Evolutionary conservation across 2,797 vertebrate species (phyloP), one percentile per base, ranked within the genome.

Genomic region (Tapirus indicus): DNA sequence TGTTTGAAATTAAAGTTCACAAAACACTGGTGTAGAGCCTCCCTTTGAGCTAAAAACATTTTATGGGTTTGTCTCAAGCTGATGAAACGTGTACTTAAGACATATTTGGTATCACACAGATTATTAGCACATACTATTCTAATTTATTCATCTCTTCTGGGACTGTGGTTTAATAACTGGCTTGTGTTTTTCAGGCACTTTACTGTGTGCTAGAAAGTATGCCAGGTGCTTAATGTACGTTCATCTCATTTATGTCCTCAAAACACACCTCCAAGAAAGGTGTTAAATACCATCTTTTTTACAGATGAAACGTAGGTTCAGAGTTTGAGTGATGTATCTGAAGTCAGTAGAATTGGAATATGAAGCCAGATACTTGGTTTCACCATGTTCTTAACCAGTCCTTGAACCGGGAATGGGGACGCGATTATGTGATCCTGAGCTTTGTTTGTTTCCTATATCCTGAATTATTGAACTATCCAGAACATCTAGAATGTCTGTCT

Each of bases 61-160:
- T 62, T 94, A 21, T 84, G 38, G 32, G 29, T 93, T 89, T 95
- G 2, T 86, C 69, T 97, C 38, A 62, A 78, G 58, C 86, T 97
- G 35, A 44, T 47, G 41, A 90, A 94, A 44, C 12, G 41, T 25
- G n/a, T n/a, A 9, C 86, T 90, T 52, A 62, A 62, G 38, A 49
- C 87, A 9, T 75, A 35, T 94, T 84, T 97, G 66, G 25, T 69
- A 75, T 58, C 20, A 41, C 9, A 47, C 17, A 88, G 41, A 58
- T 89, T 83, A 71, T 56, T 86, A 77, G 74, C 41, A 64, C 20
- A 78, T 60, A 60, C 69, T 93, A 54, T 84, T 93, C 21, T 72
- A 41, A 54, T 86, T 90, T 86, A 64, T 79, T 58, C 86, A n/a
- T 74, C 13, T 66, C 10, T 66, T 64, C 71, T 91, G 60, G 64